Evolutionary conservation across 2,888 invertebrate species (phyloP).

Genomic region (Acronicta alni): DNA sequence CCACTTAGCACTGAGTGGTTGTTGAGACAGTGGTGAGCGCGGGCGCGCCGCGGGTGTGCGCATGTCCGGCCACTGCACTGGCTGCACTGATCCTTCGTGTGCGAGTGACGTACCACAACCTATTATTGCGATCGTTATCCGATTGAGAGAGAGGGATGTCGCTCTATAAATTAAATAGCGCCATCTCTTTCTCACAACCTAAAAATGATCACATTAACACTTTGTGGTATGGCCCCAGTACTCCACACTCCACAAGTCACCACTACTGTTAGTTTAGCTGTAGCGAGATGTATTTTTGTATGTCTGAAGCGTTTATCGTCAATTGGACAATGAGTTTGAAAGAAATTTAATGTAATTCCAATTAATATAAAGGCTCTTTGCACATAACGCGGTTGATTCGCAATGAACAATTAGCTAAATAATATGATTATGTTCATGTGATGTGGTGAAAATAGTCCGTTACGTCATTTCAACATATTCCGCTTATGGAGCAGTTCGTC

Average conservation of each 20-base stretch:
- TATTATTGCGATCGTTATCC: not conserved
- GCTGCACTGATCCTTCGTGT: no score
- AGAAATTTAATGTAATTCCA: slow-evolving; percentile 46
- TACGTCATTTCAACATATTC: no score
- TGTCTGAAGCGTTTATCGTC: slow-evolving; percentile 74
- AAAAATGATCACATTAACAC: no score
- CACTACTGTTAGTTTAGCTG: slow-evolving; percentile 76
- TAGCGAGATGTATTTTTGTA: slow-evolving; percentile 87
- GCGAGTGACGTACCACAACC: no score
- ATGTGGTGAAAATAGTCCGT: no score
- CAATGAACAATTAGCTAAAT: not conserved
- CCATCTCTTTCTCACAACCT: no score
- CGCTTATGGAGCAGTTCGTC: no score
- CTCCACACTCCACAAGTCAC: slow-evolving; percentile 59
- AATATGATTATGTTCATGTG: no score
- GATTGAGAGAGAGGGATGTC: no score
- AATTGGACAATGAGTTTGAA: slow-evolving; percentile 70
- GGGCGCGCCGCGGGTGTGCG: slow-evolving; percentile 6
- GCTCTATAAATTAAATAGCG: no score
- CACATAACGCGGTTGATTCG: slow-evolving; percentile 7
- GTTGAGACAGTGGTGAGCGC: slow-evolving; percentile 76
- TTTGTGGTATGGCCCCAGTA: no score
- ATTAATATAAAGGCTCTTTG: slow-evolving; percentile 30
- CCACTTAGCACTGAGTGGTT: slow-evolving; percentile 65
- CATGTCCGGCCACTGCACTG: slow-evolving; percentile 13